Conservation (phyloP, 1,140 invertebrate genomes). For the Metaphire vulgaris region DNA sequence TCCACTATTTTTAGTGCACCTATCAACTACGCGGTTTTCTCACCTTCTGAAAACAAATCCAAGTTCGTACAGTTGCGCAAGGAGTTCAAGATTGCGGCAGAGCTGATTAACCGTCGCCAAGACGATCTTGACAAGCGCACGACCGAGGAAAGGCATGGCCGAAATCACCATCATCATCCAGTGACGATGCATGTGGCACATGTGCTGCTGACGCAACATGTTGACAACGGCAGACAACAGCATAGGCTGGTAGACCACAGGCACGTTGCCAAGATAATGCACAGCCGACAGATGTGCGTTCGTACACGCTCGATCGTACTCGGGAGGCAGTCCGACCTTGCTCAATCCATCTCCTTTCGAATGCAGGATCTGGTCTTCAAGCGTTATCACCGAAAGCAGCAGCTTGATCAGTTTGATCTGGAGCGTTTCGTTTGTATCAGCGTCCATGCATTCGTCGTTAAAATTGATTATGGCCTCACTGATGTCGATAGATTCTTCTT, state of each 20-base stretch:
- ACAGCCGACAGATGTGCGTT: constrained; percentile 31
- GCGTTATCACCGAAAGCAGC: constrained; percentile 66
- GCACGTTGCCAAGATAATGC: constrained; percentile 36
- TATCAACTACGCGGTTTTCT: too few relatives aligned
- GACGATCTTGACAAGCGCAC: constrained; percentile 67
- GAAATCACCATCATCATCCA: constrained; percentile 74
- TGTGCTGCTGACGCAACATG: constrained; percentile 60
- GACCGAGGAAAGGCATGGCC: constrained; percentile 66
- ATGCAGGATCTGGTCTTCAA: constrained; percentile 63
- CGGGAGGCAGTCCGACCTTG: constrained; percentile 16
- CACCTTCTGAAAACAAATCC: constrained; percentile 24
- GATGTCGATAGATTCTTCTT: constrained; percentile 54
- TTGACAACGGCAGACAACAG: constrained; percentile 74
- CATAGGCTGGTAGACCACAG: constrained; percentile 64
- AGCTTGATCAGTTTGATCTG: constrained; percentile 69
- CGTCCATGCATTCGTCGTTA: constrained; percentile 61
- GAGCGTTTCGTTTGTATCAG: constrained; percentile 68
- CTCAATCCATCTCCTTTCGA: constrained; percentile 34
- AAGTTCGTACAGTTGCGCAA: constrained; percentile 43
- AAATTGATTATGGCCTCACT: constrained; percentile 77
- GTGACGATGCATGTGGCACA: constrained; percentile 63
- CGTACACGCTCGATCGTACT: neutral
- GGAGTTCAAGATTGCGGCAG: constrained; percentile 71
- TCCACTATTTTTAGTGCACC: too few relatives aligned
- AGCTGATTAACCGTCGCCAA: constrained; percentile 73